Percentiles rank a stretch among this genome's conserved stretches.
These are phyloP conservation scores for Sebastes flavidus DNA, from an alignment of 2,797 vertebrate species.

Conservation along the genomic window DNA sequence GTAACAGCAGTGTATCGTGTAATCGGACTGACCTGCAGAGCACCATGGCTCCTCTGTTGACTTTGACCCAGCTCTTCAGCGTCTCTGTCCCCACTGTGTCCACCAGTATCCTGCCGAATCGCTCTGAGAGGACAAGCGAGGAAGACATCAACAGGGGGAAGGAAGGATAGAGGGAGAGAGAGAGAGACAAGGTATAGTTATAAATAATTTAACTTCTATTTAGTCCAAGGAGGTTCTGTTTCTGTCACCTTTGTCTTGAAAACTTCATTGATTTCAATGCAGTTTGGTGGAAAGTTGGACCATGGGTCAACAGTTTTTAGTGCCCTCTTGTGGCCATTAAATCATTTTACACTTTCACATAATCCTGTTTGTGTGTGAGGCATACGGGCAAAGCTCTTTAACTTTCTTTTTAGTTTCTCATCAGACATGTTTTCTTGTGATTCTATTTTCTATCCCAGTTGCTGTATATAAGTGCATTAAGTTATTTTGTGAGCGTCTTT, in stretches of 20 bases:
- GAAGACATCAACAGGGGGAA: background rate
- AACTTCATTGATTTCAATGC: background rate
- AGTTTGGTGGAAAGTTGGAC: background rate
- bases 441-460: background rate
- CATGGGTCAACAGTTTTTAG: background rate
- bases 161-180: background rate
- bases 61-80: conserved; percentile 88
- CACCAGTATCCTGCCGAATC: conserved; percentile 89
- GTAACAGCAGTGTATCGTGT: background rate
- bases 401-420: too few relatives aligned
- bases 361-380: background rate
- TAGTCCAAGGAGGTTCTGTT: too few relatives aligned
- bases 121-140: conserved; percentile 75
- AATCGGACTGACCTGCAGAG: conserved; percentile 87
- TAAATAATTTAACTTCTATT: background rate
- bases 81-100: conserved; percentile 88
- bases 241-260: background rate
- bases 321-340: background rate
- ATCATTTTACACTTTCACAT: background rate
- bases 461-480: too few relatives aligned
- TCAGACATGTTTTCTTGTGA: too few relatives aligned
- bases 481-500: background rate
- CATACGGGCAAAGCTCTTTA: background rate
- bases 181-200: background rate
- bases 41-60: conserved; percentile 95